Evolutionary conservation across 92 coral and sea anemone genomes (phyloP), one percentile per base, ranked within the genome.

Genomic region (Epizoanthus ramosus): DNA sequence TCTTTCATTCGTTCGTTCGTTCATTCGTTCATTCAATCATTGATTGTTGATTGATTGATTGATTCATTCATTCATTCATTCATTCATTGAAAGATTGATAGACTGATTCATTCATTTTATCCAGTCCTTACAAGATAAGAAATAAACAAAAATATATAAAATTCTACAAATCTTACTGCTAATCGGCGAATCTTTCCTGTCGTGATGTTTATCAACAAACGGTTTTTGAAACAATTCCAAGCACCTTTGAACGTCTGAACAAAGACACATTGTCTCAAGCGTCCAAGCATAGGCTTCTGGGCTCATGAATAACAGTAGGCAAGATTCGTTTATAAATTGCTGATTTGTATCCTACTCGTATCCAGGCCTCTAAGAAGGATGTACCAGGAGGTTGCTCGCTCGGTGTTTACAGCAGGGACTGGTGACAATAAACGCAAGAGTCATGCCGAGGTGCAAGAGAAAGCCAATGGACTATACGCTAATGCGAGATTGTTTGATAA

Each of bases 341-440:
- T 71, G 6, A 19, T 69, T n/a, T 1, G 22, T 37, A 16, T 41
- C 2, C 28, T 65, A 8, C 23, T 59, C 45, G 63, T 1, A 28
- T 24, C 84, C 85, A 96, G 99, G 83, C 99, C 99, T 43, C 93
- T 96, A 72, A 85, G 89, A 81, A 92, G 92, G 73, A 71, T 60
- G 23, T 96, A 96, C 79, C 99, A 96, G 80, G 93, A 97, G 71
- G 97, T 94, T 23, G 99, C 98, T 15, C 98, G 99, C 57, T 84
- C 98, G 7, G 97, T 97, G 16, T 92, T 92, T 72, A 80, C 91
- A 47, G 83, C 93, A 57, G 82, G 85, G 13, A 87, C 94, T 8
- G 98, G 99, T 22, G 93, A 90, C 74, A 92, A 94, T 74, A 94
- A 94, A 59, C 89, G 97, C 22, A 93, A 88, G 85, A 89, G 92